Base-by-base conservation (phyloP, 2,113 vertebrate genomes). In the Solea senegalensis region DNA sequence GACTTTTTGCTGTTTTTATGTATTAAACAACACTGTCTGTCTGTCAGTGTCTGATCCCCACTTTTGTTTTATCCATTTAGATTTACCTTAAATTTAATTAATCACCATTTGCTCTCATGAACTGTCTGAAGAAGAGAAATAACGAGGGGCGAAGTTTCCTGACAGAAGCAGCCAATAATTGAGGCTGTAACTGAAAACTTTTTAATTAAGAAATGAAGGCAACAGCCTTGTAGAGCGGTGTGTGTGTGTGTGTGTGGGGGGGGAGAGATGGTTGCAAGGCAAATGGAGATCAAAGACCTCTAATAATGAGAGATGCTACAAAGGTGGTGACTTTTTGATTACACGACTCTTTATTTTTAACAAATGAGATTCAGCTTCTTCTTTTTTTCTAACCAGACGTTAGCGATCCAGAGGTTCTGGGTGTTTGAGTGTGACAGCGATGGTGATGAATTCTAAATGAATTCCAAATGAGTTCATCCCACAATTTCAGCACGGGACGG, bases 371-470 rank as follows among this genome's bases (percentile, higher is more conserved):
- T 27, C 54, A 72, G 26, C 45, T 49, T 55, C 46, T 51, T 28
- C 12, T n/a, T 41, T 7, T 52, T 50, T 48, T 14, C 12, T 48
- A 79, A 81, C 69, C 45, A 64, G 64, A 67, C 60, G 63, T 72
- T 9, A 56, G 59, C 72, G 45, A 74, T 16, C 51, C 44, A 58
- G 63, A 28, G 43, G 69, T 52, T 71, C 41, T 53, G 60, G 74
- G 78, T 72, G 72, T 67, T 63, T 14, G 41, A 74, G 67, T 70
- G 69, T 66, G 68, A 84, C 65, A 80, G 61, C 16, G 46, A 74
- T 26, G 43, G 63, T 78, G 52, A 88, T 54, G 66, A 67, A 87
- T 55, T 82, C 64, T 14, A 69, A 34, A 90, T 88, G 76, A 74
- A 86, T 81, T 78, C 65, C 62, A 69, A 21, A 68, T 41, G 50